These are phyloP conservation scores for Saguinus imperator DNA, from an alignment of 2,113 vertebrate species.

Conservation along the genomic window DNA sequence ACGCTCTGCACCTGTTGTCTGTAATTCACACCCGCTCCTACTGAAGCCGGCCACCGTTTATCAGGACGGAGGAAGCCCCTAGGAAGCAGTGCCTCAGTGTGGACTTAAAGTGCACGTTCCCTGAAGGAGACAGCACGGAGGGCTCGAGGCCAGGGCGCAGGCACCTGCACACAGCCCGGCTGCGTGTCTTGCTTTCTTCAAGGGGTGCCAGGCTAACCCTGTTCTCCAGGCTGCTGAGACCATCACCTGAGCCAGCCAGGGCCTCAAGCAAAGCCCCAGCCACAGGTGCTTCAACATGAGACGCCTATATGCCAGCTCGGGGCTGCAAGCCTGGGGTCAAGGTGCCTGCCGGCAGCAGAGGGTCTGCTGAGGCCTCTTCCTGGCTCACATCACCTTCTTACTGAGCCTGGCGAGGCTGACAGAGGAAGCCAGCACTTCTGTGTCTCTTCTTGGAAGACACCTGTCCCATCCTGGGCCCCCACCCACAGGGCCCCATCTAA, in stretches of 20 bases:
- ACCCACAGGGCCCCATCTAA: background rate
- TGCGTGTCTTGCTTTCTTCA: background rate
- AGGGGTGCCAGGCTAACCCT: background rate
- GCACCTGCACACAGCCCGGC: no score
- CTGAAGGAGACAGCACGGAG: no score
- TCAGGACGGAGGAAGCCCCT: background rate
- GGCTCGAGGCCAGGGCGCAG: no score
- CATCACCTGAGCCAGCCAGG: background rate
- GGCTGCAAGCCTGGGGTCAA: no score
- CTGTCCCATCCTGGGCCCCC: background rate
- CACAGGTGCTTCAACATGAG: background rate
- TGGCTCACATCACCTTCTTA: no score
- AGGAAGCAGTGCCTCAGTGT: rapidly evolving
- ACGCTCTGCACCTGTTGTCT: rapidly evolving
- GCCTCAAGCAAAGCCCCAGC: background rate
- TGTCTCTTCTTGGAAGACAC: background rate
- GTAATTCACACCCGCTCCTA: rapidly evolving
- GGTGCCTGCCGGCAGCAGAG: rapidly evolving
- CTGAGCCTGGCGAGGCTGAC: background rate
- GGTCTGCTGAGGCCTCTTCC: background rate
- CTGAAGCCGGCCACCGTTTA: rapidly evolving
- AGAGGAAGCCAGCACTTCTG: background rate
- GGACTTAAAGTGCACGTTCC: background rate
- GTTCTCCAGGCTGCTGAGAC: background rate
- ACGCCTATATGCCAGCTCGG: no score